Conservation (phyloP, 2,888 invertebrate genomes). For the Meta bourneti region DNA sequence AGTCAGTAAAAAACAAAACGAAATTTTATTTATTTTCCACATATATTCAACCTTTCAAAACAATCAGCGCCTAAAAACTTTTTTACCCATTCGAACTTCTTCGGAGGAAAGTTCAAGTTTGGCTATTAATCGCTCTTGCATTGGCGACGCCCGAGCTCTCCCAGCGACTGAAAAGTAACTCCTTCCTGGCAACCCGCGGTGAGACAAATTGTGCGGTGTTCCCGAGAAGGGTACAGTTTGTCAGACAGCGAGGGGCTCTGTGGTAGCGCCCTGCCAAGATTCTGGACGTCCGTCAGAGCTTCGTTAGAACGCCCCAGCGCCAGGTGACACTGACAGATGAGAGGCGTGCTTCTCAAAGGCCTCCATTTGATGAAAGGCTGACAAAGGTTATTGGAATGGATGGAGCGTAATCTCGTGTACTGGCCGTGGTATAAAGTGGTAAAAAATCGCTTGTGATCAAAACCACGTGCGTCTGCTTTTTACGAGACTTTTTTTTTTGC, state of each 20-base stretch:
- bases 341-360: neutral
- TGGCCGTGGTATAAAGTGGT: neutral
- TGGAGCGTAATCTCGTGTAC: neutral
- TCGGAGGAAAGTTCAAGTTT: neutral
- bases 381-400: slow-evolving; percentile 32
- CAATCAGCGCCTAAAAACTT: neutral
- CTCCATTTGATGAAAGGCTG: slow-evolving; percentile 35
- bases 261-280: slow-evolving; percentile 53
- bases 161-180: slow-evolving; percentile 39
- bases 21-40: neutral
- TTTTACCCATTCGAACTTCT: neutral
- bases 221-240: slow-evolving; percentile 52
- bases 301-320: slow-evolving; percentile 33
- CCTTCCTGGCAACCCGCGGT: slow-evolving; percentile 27
- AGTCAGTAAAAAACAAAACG: neutral
- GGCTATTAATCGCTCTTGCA: slow-evolving; percentile 19
- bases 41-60: neutral
- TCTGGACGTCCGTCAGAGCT: slow-evolving; percentile 46
- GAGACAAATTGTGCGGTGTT: slow-evolving; percentile 62
- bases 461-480: slow-evolving; percentile 25
- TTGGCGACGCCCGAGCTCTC: neutral
- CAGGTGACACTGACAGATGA: slow-evolving; percentile 64
- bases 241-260: slow-evolving; percentile 52
- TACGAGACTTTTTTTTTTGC: neutral
- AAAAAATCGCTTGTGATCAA: neutral